Evolutionary conservation across 2,113 vertebrate genomes (phyloP).

Genomic region (Micronycteris hirsuta): DNA sequence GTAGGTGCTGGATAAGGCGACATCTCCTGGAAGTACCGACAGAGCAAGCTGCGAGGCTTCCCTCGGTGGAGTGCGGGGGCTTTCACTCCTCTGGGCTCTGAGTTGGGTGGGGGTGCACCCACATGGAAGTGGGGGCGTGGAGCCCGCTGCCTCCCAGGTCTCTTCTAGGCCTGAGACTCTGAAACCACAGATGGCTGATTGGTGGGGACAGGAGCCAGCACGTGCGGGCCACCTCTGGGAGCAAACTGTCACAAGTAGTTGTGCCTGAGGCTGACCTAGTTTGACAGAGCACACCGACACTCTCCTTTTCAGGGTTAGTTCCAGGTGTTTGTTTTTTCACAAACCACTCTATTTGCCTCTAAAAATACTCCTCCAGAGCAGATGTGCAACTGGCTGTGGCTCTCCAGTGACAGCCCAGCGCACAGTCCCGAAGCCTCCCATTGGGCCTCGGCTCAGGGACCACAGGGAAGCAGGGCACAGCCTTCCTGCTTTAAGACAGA

Average conservation of each 20-base stretch:
- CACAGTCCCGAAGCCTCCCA: not conserved
- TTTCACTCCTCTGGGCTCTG: not conserved
- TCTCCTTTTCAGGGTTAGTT: conserved; percentile 37
- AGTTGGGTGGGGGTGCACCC: not conserved
- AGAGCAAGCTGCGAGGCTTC: not conserved
- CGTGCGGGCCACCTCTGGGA: not conserved
- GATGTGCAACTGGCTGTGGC: conserved; percentile 31
- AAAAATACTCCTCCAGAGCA: conserved; percentile 42
- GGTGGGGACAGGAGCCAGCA: not conserved
- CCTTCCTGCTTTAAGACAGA: not conserved
- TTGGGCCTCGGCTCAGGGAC: fast-evolving
- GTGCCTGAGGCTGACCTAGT: conserved; percentile 47
- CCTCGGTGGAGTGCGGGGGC: not conserved
- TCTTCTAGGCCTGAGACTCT: not conserved
- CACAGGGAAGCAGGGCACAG: fast-evolving
- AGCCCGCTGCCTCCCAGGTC: fast-evolving
- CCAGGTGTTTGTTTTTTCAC: conserved; percentile 41
- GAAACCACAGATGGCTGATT: not conserved
- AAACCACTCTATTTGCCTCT: conserved; percentile 29
- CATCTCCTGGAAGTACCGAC: not conserved
- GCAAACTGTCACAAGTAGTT: not conserved
- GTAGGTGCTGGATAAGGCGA: not conserved
- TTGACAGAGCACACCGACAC: not conserved
- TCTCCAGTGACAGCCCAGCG: not conserved
- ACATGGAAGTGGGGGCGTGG: fast-evolving